Conservation (phyloP, 2,888 invertebrate species). For the Drosophila rubida region DNA sequence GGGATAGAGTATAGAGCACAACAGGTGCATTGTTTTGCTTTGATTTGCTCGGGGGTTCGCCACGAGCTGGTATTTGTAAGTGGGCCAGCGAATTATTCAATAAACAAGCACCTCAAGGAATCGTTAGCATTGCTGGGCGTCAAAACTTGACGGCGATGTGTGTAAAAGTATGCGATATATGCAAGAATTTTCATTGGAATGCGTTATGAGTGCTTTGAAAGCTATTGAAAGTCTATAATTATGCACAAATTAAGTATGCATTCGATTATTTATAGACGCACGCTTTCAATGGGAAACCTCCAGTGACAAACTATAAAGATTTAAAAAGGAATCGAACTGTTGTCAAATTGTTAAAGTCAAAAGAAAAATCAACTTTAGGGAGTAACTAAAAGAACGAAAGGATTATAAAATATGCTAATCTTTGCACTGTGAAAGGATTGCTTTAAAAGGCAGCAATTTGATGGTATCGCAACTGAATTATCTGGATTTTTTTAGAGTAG, state of each 20-base stretch:
- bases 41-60: neutral
- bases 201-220: constrained; percentile 23
- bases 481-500: no score
- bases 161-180: constrained; percentile 19
- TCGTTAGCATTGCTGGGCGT: constrained; percentile 18
- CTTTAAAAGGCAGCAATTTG: no score
- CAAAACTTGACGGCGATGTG: constrained; percentile 28
- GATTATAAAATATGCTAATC: no score
- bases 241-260: constrained; percentile 22
- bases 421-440: no score
- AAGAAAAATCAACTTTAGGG: no score
- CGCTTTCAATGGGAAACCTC: neutral
- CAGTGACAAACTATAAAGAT: neutral
- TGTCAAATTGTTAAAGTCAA: no score
- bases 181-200: constrained; percentile 37
- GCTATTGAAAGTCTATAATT: constrained; percentile 20
- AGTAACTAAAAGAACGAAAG: no score
- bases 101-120: constrained; percentile 27
- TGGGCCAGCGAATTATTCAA: constrained; percentile 15
- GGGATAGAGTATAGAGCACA: no score
- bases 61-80: constrained; percentile 7
- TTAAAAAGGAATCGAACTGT: neutral
- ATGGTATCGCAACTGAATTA: no score
- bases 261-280: constrained; percentile 17
- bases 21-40: constrained; percentile 19